A percentile compares a stretch with the other conserved stretches of the same genome.
These are phyloP conservation scores for Falco berigora DNA, from an alignment of 2,797 vertebrate species.

Conservation along the genomic window DNA sequence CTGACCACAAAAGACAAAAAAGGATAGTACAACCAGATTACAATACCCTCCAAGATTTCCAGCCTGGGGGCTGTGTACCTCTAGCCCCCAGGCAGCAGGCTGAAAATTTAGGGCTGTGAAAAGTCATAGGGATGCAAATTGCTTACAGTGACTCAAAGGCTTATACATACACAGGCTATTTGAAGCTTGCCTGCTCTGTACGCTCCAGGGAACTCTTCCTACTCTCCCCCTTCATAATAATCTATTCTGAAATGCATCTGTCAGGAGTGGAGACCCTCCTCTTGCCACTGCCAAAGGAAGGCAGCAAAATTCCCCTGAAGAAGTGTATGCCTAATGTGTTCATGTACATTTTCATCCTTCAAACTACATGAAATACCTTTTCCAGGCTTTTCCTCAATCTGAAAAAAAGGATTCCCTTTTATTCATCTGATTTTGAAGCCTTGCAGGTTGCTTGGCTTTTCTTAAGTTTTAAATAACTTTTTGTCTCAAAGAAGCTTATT, in stretches of 20 bases:
- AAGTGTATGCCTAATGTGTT: background rate
- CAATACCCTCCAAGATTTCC: background rate
- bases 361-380: background rate
- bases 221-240: background rate
- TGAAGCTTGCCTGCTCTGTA: background rate
- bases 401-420: background rate
- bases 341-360: background rate
- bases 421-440: background rate
- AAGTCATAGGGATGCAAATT: background rate
- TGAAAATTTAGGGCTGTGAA: background rate
- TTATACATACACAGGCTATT: background rate
- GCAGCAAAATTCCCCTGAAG: background rate
- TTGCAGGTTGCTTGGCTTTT: background rate
- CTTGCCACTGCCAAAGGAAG: background rate
- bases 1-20: background rate
- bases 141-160: background rate
- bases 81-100: background rate
- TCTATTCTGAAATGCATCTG: background rate
- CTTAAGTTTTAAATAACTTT: background rate
- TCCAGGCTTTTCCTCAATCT: background rate
- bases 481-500: background rate
- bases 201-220: background rate
- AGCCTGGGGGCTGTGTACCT: background rate
- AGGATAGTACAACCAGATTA: background rate
- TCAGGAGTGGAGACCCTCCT: background rate